Percentiles rank a stretch among this genome's conserved stretches.
Evolutionary conservation across 2,888 invertebrate genomes (phyloP).

Genomic region (Rhodophaea formosa): DNA sequence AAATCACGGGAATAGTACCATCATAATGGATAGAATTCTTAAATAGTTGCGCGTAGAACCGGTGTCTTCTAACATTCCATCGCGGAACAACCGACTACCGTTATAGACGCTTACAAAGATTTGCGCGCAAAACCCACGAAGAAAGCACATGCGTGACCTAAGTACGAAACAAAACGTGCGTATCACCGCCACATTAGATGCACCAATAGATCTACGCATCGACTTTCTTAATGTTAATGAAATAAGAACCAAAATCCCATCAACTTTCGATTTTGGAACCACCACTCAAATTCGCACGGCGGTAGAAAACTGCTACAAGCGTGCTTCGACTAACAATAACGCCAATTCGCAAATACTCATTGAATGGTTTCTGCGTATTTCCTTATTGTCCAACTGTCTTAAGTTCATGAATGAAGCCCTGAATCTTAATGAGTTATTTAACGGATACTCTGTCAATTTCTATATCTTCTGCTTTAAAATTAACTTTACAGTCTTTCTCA

Average conservation of each 20-base stretch:
- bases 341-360: conserved; percentile 70
- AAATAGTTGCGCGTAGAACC: conserved; percentile 24
- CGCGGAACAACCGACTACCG: conserved; percentile 70
- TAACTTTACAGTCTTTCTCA: conserved; percentile 20
- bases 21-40: conserved; percentile 3
- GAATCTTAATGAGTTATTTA: conserved; percentile 61
- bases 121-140: conserved; percentile 76
- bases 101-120: conserved; percentile 66
- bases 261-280: conserved; percentile 39
- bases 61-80: conserved; percentile 56
- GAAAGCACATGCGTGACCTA: conserved; percentile 76
- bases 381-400: conserved; percentile 67
- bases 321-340: conserved; percentile 64
- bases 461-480: conserved; percentile 25
- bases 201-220: conserved; percentile 28
- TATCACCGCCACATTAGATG: conserved; percentile 32
- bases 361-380: conserved; percentile 74
- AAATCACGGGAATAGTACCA: not conserved
- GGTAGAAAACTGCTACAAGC: conserved; percentile 66
- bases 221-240: conserved; percentile 36
- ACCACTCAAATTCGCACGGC: conserved; percentile 32
- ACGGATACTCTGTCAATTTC: conserved; percentile 21
- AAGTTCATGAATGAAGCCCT: conserved; percentile 66
- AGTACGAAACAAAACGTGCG: conserved; percentile 59
- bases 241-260: conserved; percentile 50